Base-by-base conservation (phyloP, 2,797 vertebrate genomes). In the Mionectes olivaceus region DNA sequence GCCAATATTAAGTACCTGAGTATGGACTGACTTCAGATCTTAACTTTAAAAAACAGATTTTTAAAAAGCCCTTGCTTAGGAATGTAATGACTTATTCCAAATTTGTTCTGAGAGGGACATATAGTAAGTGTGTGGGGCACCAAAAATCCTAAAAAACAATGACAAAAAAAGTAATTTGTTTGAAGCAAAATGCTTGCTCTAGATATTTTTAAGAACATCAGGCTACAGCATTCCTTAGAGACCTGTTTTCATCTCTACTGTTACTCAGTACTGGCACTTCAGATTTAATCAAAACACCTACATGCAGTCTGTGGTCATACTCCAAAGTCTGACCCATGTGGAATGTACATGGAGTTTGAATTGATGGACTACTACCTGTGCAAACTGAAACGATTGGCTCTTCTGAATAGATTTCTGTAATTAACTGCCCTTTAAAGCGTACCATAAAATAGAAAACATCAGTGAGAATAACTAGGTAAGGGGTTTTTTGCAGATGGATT, bases 391-490 rank as follows among this genome's bases (percentile, higher is more conserved):
- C 23, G 32, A n/a, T 4, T 9, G 12, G 19, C 56, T 82, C 28
- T 60, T 91, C 60, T 44, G 43, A 77, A 74, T 4, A 87, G 19
- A 44, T 53, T 93, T 79, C 41, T n/a, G 23, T 23, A 92, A 60
- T 39, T 55, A 74, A 41, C 24, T 52, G 33, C 32, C 35, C 68
- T 60, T 57, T 60, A 60, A 78, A 90, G 30, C 30, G 28, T 80
- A 16, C 19, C 52, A 61, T 7, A 2, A 78, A 71, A 78, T 19
- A 33, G n/a, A 87, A 76, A 69, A 61, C 69, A 50, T 47, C 8
- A 61, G 16, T 75, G n/a, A 65, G 60, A 89, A 53, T 69, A 0
- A 44, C 30, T 64, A 60, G 79, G 41, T 33, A 47, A 46, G 50
- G 16, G 23, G 68, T 79, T 49, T 35, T 75, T 91, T 57, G 61